Evolutionary conservation across 2,797 vertebrate species (phyloP), one percentile per base, ranked within the genome.

Genomic region (Holocentrus rufus): DNA sequence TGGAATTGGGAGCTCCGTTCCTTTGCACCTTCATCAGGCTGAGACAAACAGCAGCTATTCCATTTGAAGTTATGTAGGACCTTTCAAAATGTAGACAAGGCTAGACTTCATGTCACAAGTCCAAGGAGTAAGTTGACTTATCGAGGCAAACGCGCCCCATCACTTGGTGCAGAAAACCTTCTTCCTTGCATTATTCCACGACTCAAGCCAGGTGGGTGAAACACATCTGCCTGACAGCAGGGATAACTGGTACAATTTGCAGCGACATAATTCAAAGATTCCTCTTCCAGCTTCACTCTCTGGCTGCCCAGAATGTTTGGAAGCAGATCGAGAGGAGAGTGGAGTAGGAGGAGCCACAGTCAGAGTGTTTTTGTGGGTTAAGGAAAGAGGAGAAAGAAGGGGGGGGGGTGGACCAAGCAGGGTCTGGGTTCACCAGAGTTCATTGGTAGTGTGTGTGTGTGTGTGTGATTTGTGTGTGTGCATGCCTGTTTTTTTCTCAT

Each of bases 251-350:
- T 53, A 6, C 11, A 34, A 50, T 15, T 39, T 49, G 20, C 30
- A 31, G 56, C 42, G 7, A 27, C 34, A 44, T 42, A 17, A 27
- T 34, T 65, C 36, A 36, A 5, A 62, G 44, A 62, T 44, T 65
- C 65, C 42, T 53, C 59, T 46, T 73, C 44, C 15, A 27, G 27
- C 46, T 23, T 7, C 31, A 61, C 55, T 64, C 25, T 39, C 42
- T 58, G 63, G 47, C 82, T 53, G 23, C 20, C 63, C 54, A 18
- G 50, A 56, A 72, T 78, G 79, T 77, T 82, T 76, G 77, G 83
- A 88, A 85, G 81, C 80, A 84, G 59, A 66, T 71, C 68, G 69
- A 46, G 62, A 79, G 79, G 67, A 72, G 54, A 67, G 71, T 53
- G 50, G 79, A 67, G 79, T 67, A 62, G 81, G 54, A 73, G 84